Conservation (phyloP, 2,888 invertebrate species). For the Macaria liturata region DNA sequence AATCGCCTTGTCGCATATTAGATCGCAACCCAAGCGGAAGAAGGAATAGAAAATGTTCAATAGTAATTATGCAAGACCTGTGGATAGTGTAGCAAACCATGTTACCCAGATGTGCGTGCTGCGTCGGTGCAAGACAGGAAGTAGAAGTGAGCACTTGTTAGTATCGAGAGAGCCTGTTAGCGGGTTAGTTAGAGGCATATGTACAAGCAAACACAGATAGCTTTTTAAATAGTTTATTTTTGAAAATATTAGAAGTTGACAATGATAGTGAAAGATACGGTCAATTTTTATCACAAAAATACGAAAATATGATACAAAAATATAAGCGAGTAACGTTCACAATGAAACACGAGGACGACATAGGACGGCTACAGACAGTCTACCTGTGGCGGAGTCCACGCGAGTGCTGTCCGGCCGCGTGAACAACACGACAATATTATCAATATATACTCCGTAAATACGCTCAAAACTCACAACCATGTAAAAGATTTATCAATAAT, state of each 20-base stretch:
- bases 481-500: constrained; percentile 69
- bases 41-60: no score
- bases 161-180: constrained; percentile 22
- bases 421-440: constrained; percentile 60
- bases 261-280: constrained; percentile 62
- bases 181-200: constrained; percentile 49
- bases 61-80: no score
- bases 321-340: constrained; percentile 38
- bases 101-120: no score
- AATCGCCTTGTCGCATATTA: no score
- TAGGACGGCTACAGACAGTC: constrained; percentile 39
- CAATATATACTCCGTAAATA: constrained; percentile 62
- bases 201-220: constrained; percentile 63
- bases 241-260: constrained; percentile 64
- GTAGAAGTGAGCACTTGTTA: constrained; percentile 22
- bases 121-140: not conserved
- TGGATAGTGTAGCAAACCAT: no score
- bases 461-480: constrained; percentile 57
- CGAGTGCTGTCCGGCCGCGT: constrained; percentile 76
- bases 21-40: no score
- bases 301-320: constrained; percentile 45
- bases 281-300: constrained; percentile 49
- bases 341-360: constrained; percentile 28
- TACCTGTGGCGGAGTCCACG: constrained; percentile 78
- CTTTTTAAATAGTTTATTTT: constrained; percentile 64